A percentile compares a stretch with the other conserved stretches of the same genome.
Evolutionary conservation across 2,888 invertebrate genomes (phyloP).

Genomic region (Phasia obesa): DNA sequence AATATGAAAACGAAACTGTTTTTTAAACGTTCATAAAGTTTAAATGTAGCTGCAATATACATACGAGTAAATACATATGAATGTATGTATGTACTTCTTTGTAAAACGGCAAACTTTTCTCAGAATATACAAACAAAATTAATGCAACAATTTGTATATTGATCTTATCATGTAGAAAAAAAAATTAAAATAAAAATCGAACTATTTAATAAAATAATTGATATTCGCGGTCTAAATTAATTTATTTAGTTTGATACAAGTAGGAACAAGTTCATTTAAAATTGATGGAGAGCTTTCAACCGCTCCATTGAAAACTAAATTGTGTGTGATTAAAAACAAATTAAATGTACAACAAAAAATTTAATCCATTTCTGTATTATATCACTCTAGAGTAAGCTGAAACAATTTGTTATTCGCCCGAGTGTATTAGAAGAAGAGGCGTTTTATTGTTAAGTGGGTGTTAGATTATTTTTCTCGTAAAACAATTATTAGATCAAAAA

Average conservation of each 20-base stretch:
- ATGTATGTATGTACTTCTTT: no score
- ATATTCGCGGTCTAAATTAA: neutral
- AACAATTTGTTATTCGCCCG: slow-evolving; percentile 1
- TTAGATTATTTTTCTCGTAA: slow-evolving; percentile 29
- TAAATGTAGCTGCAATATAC: no score
- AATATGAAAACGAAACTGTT: no score
- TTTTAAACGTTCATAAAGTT: no score
- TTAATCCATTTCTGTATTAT: slow-evolving; percentile 30
- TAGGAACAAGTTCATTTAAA: slow-evolving; percentile 22
- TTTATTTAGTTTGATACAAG: neutral
- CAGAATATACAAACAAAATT: no score
- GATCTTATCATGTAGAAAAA: neutral
- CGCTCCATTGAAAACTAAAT: neutral
- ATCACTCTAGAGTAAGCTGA: slow-evolving; percentile 3
- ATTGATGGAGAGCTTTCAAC: neutral
- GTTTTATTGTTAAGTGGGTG: slow-evolving; percentile 46
- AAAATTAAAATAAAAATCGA: no score
- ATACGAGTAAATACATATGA: no score
- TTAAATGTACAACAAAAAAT: slow-evolving; percentile 19
- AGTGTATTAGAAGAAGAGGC: slow-evolving; percentile 38
- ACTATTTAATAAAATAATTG: no score
- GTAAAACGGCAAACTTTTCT: no score
- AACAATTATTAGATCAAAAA: slow-evolving; percentile 1
- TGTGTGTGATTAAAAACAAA: slow-evolving; percentile 36
- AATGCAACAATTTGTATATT: slow-evolving; percentile 15